Percentiles rank a stretch among this genome's conserved stretches.
These are phyloP conservation scores for Oenanthe oenanthe DNA, from an alignment of 2,113 vertebrate species.

Conservation along the genomic window DNA sequence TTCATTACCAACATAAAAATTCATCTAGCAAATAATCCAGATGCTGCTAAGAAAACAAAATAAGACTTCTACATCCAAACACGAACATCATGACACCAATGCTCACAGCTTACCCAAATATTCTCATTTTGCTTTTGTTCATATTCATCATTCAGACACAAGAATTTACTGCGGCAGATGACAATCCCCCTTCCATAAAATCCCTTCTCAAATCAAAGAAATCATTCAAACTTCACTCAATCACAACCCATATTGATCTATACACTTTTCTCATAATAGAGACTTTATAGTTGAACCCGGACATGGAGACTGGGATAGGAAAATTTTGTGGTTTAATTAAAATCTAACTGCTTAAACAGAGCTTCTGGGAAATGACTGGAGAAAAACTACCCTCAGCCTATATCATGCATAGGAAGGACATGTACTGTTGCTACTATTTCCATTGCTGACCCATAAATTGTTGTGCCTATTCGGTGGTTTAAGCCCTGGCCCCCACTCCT, in stretches of 20 bases:
- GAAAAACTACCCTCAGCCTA: neutral
- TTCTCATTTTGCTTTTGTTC: neutral
- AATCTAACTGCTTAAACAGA: neutral
- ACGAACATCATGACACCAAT: neutral
- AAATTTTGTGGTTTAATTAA: neutral
- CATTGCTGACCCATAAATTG: neutral
- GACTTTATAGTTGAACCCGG: neutral
- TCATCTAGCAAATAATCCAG: neutral
- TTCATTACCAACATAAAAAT: fast-evolving
- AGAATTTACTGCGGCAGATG: neutral
- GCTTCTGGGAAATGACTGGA: neutral
- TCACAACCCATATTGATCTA: neutral
- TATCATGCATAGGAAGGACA: neutral
- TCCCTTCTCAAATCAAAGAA: neutral
- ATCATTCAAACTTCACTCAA: neutral
- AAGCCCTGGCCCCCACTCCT: neutral
- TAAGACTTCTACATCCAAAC: neutral
- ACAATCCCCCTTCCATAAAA: neutral
- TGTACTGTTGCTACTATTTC: neutral
- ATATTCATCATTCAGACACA: neutral
- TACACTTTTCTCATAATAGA: neutral
- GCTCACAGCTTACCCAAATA: neutral
- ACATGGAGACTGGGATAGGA: neutral
- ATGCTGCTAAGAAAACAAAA: neutral
- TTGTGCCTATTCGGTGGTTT: neutral